phyloP scores from a whole-genome alignment of 2,888 invertebrate genomes.

The Trachelus stipa region DNA sequence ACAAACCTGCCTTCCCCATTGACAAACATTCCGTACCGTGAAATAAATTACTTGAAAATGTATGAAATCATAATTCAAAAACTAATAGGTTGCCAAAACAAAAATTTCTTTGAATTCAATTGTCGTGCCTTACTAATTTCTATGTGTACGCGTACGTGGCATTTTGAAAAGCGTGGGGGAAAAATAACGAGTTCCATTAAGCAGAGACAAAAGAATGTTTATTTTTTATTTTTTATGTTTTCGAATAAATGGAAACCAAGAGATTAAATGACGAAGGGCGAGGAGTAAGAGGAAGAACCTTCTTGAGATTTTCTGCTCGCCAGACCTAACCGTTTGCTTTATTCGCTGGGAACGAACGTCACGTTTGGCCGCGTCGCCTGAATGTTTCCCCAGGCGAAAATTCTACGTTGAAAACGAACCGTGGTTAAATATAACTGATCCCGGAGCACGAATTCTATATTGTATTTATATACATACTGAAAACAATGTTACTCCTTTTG shows the following conservation, averaged over 20 bases:
- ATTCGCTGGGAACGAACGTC: background rate
- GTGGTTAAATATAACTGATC: background rate
- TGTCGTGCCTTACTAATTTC: background rate
- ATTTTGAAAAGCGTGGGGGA: too few species aligned
- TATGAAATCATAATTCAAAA: background rate
- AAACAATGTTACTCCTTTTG: background rate
- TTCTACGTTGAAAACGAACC: background rate
- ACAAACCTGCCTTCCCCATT: background rate
- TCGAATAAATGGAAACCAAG: background rate
- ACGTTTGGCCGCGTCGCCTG: background rate
- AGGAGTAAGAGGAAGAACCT: background rate
- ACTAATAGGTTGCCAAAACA: background rate
- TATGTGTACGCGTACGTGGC: background rate
- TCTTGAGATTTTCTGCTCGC: background rate
- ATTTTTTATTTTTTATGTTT: background rate
- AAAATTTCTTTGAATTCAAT: background rate
- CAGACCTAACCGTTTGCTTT: background rate
- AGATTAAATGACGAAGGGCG: background rate
- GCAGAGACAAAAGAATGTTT: background rate
- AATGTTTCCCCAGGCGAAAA: background rate
- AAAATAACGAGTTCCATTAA: background rate
- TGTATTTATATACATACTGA: background rate
- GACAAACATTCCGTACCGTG: background rate
- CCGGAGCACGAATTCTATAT: background rate
- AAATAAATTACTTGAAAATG: background rate